Conservation (phyloP, 2,797 vertebrate genomes). For the Pelobates cultripes region DNA sequence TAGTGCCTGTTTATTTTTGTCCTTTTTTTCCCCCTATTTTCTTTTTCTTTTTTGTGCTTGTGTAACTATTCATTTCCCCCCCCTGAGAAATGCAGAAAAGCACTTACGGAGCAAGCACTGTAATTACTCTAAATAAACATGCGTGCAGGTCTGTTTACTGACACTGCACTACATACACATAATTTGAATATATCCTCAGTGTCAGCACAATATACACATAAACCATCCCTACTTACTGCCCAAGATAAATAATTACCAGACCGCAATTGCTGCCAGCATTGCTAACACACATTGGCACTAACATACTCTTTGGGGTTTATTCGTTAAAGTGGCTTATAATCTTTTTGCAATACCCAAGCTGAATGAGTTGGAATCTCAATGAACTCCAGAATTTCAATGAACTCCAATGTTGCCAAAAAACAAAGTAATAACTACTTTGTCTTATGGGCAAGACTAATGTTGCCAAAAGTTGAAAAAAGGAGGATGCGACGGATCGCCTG, state of each 20-base stretch:
- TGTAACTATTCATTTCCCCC: conserved; percentile 6
- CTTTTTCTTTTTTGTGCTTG: not conserved
- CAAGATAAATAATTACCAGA: conserved; percentile 34
- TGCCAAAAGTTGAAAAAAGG: too few species aligned
- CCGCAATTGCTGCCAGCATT: not conserved
- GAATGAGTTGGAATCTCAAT: too few species aligned
- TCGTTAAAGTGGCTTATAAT: too few species aligned
- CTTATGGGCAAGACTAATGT: too few species aligned
- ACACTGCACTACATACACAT: conserved; percentile 35
- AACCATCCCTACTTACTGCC: conserved; percentile 11
- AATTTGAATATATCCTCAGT: conserved; percentile 33
- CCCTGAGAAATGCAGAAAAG: conserved; percentile 20
- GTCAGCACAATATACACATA: conserved; percentile 45
- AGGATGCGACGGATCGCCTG: too few species aligned
- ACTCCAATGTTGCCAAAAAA: too few species aligned
- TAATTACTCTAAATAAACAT: conserved; percentile 52
- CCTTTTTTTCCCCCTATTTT: not conserved
- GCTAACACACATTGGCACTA: not conserved
- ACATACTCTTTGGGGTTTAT: not conserved
- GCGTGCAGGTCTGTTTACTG: conserved; percentile 41
- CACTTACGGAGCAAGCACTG: conserved; percentile 23
- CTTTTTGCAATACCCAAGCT: too few species aligned
- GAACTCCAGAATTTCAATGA: too few species aligned
- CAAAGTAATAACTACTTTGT: too few species aligned
- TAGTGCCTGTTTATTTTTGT: conserved; percentile 28